Evolutionary conservation across 1,140 invertebrate genomes (phyloP).

Genomic region (Dendroctonus valens): DNA sequence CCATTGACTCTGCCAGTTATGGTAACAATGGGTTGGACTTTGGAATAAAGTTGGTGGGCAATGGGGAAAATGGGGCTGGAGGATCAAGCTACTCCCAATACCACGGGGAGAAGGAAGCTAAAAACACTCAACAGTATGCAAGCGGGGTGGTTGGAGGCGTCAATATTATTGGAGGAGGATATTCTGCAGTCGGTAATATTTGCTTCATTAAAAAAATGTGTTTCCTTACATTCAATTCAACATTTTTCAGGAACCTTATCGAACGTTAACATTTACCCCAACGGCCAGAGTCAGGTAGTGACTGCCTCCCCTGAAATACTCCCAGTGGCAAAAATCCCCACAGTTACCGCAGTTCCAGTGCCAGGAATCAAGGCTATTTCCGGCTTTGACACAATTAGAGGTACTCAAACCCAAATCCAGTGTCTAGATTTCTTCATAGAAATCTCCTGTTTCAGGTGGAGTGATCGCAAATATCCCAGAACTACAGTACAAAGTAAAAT

Average conservation of each 20-base stretch:
- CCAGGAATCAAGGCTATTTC: conserved; percentile 34
- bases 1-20: too few species aligned
- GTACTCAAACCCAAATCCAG: conserved; percentile 2
- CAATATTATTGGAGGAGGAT: conserved; percentile 44
- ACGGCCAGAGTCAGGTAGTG: conserved; percentile 1
- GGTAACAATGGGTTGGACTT: too few species aligned
- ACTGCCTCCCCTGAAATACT: neutral
- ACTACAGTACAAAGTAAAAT: conserved; percentile 43
- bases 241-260: conserved; percentile 16
- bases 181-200: conserved; percentile 42
- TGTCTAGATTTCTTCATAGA: neutral
- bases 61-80: too few species aligned
- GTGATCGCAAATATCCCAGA: conserved; percentile 46
- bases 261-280: conserved; percentile 25
- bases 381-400: conserved; percentile 40
- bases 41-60: too few species aligned
- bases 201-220: conserved; percentile 1
- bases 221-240: neutral
- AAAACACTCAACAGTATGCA: neutral
- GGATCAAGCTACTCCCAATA: neutral
- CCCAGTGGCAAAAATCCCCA: conserved; percentile 37
- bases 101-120: neutral
- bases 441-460: conserved; percentile 28
- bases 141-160: conserved; percentile 34
- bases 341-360: conserved; percentile 42